Base-by-base conservation (phyloP, 2,797 vertebrate species). In the Poeciliopsis presidionis region DNA sequence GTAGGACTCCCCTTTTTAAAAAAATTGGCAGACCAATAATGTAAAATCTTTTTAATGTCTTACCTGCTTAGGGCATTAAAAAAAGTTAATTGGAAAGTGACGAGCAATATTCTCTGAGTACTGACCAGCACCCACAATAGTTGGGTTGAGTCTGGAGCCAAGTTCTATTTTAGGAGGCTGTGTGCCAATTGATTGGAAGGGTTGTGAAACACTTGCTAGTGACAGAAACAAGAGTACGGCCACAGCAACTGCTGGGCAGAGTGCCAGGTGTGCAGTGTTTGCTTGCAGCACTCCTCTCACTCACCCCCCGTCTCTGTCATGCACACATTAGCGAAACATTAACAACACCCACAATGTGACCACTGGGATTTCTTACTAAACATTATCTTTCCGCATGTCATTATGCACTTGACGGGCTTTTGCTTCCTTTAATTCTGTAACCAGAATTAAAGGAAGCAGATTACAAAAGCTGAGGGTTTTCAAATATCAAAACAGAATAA, bases 151-250 rank as follows among this genome's bases (percentile, higher is more conserved):
- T 77, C n/a, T 18, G 51, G 84, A 94, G 94, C 95, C 95, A 95
- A 93, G 86, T 93, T 94, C 88, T 91, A 87, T 94, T 95, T 95
- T 89, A 91, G 92, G 91, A 59, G 93, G 86, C 91, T 88, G 89
- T 91, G 90, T 94, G 95, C 91, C 93, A 95, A 92, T 94, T 95
- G 94, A 95, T 95, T 95, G 94, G 93, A 88, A 87, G 84, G 93
- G 92, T 93, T 93, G 93, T 95, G 95, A 94, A 94, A 95, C 93
- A 95, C 94, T 95, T 83, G 82, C 89, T 87, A 86, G 88, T 90
- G 94, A 94, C 95, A 94, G 92, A 93, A 94, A 90, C 80, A 90
- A 85, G 91, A 93, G 82, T 82, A 74, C 30, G 78, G 90, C 78
- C 88, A 84, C 82, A 90, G 92, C 90, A 92, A 93, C 91, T 89